Percentiles rank a stretch among this genome's conserved stretches.
Conservation (phyloP, 2,888 invertebrate genomes). For the Cistogaster globosa region DNA sequence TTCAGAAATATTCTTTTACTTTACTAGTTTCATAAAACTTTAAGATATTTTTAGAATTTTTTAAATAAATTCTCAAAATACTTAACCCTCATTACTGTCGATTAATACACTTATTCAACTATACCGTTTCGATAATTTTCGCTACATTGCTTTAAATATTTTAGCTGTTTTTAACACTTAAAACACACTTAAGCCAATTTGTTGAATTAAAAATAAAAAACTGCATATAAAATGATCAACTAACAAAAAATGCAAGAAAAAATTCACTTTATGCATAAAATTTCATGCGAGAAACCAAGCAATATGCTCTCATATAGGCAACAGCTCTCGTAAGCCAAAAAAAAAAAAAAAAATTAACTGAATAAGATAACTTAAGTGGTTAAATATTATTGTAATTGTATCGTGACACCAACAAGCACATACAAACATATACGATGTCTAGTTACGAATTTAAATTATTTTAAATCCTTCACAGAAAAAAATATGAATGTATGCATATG, state of each 20-base stretch:
- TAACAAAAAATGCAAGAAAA: background rate
- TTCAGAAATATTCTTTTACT: no score
- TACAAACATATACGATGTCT: no score
- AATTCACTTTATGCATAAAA: background rate
- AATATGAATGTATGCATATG: background rate
- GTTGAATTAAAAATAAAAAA: conserved; percentile 32
- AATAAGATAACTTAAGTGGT: conserved; percentile 28
- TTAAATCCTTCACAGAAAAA: no score
- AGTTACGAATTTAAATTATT: no score
- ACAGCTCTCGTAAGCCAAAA: background rate
- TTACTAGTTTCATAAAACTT: no score
- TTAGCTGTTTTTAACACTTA: background rate
- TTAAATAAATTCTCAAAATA: no score
- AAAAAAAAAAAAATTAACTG: no score
- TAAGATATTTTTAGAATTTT: no score
- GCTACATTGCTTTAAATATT: background rate
- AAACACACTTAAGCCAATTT: conserved; percentile 18
- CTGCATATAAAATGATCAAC: background rate
- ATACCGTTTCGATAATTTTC: no score
- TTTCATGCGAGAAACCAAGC: background rate
- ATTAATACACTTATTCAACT: no score
- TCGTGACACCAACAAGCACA: background rate
- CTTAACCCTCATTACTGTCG: no score
- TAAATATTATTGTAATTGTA: conserved; percentile 10
- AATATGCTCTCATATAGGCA: background rate